Base-by-base conservation (phyloP, 2,888 invertebrate species). In the Pandemis corylana region DNA sequence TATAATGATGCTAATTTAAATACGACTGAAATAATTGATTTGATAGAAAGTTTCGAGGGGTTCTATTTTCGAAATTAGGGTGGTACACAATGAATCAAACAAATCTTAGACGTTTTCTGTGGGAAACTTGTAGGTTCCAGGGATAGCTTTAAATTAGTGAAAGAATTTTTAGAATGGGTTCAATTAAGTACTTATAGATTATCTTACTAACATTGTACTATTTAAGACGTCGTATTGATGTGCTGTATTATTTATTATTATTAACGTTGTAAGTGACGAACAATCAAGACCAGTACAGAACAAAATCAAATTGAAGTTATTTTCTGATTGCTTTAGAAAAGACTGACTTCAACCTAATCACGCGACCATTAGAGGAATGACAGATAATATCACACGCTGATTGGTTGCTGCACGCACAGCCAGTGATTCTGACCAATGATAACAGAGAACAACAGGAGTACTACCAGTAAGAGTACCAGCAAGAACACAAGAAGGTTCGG, bases 1-100 rank as follows among this genome's bases (percentile, higher is more conserved):
- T 70, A 65, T 66, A 74, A 74, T 74, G 61, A 51, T 36, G 42
- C 13, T 44, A 20, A 51, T 68, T 15, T 67, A n/a, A 63, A n/a
- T 65, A 61, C 20, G 68, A 56, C 56, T 15, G 59, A 59, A 59
- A 59, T 28, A 2, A 28, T 12, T n/a, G 20, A 20, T 56, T 20
- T 20, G 20, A 20, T 9, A 56, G 56, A 56, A n/a, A 53, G 28
- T 28, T 28, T 28, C n/a, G 28, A 28, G 28, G 28, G 28, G 2
- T 28, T 28, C 28, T 28, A 2, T 28, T 36, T 36, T 36, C 28
- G 2, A 36, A 36, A 36, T 36, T 36, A 36, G 28, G 2, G 28
- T 36, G 28, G 28, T 36, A 4, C 28, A 36, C 28, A 36, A 36
- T 36, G 28, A 36, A 36, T 36, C 28, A 36, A 2, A 36, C 4